Base-by-base conservation (phyloP, 2,888 invertebrate genomes). In the Cabera pusaria region DNA sequence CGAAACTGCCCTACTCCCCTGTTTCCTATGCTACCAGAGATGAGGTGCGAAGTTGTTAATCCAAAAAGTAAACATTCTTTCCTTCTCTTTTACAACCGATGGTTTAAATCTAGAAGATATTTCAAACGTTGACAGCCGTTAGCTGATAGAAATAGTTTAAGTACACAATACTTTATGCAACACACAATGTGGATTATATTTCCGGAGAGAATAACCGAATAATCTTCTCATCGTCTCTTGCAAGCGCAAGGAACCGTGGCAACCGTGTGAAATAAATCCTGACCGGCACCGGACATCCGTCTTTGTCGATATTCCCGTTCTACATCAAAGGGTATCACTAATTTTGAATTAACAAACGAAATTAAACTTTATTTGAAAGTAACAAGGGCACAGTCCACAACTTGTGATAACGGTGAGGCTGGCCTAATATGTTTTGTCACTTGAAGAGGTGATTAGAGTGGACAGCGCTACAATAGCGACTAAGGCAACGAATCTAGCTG, bases 261-360 rank as follows among this genome's bases (percentile, higher is more conserved):
- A 61, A 57, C 79, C 81, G 82, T 83, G 84, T 85, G 86, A 85
- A 86, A 85, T 79, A 80, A 87, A 86, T 86, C 86, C 87, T 86
- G 85, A 86, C 88, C 88, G 87, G 87, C 79, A 86, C 83, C 88
- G 88, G 88, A 88, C 87, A 77, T 88, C 88, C 88, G 88, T 84
- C 87, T 87, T 85, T 81, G 84, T 80, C 81, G 82, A 85, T 86
- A 84, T 87, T 86, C 86, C 85, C 80, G 80, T 85, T 80, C 80
- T 66, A 87, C 87, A 76, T 87, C 87, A 87, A 87, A 87, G 83
- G 77, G 80, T 81, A 62, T 67, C 68, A 71, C 68, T 61, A 52
- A 68, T 64, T 62, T 63, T 38, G 32, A 54, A 42, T 51, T 49
- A 37, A 41, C 70, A 71, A 63, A 64, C 72, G 57, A 77, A 61